Base-by-base conservation (phyloP, 2,113 vertebrate genomes). In the Urocynchramus pylzowi region DNA sequence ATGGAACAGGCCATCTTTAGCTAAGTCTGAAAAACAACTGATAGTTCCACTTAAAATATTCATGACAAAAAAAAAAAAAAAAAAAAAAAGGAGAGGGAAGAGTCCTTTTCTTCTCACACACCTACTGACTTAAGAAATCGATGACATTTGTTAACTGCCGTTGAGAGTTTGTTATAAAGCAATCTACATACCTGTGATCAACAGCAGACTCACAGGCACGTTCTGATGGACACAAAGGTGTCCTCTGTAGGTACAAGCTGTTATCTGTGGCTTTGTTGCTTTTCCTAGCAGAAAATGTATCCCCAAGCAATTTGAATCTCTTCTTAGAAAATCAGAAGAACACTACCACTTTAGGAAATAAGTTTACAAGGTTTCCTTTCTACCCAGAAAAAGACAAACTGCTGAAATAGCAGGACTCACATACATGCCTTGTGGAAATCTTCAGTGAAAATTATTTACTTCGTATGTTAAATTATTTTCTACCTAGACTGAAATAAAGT, bases 381-480 rank as follows among this genome's bases (percentile, higher is more conserved):
- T 28, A 81, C 10, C 28, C 42, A 21, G 30, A 87, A 63, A 33
- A 75, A 3, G 10, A 30, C 10, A 67, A 59, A 63, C 31, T 7
- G 5, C 33, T 37, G 22, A 67, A 73, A 64, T 11, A 76, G 7
- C 30, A 73, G 13, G 20, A 59, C 7, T 42, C 4, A 1, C 20
- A 28, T 7, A 21, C 0, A 1, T 1, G 13, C n/a, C 30, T 57
- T 44, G 28, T 0, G 2, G 31, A 90, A 90, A 79, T 33, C 42
- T 33, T 54, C 17, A 63, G 44, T 45, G 26, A 53, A 81, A 65
- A 74, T 31, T 39, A 87, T 57, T 80, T 71, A 47, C 18, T 57
- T 67, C 0, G 1, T 33, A 68, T 30, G 28, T 68, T 13, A 17
- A 56, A 56, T 52, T 76, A 44, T 74, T 53, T 82, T 65, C 37